A percentile compares a stretch with the other conserved stretches of the same genome.
These are phyloP conservation scores for Pygoscelis antarcticus DNA, from an alignment of 2,113 vertebrate species.

Conservation along the genomic window DNA sequence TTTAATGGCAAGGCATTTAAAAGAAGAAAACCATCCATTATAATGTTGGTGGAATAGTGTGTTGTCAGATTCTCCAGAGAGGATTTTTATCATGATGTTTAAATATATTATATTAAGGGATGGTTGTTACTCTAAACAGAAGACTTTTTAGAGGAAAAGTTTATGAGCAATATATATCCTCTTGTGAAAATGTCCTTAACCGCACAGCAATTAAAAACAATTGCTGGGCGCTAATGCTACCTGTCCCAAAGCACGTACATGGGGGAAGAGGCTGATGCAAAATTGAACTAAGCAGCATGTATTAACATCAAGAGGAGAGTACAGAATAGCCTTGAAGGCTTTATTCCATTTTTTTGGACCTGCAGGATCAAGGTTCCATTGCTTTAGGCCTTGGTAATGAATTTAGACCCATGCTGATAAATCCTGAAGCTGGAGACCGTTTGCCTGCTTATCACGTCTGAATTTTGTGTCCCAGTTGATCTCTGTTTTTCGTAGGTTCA, in stretches of 20 bases:
- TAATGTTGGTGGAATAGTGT: not conserved
- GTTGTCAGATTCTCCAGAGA: not conserved
- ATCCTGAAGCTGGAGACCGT: not conserved
- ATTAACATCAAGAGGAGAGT: not conserved
- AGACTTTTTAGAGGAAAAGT: conserved; percentile 22
- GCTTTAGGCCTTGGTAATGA: not conserved
- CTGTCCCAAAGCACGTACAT: not conserved
- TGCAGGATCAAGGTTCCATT: not conserved
- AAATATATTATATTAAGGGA: conserved; percentile 26
- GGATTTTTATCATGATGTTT: conserved; percentile 19
- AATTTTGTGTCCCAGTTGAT: not conserved
- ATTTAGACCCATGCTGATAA: not conserved
- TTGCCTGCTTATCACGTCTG: not conserved
- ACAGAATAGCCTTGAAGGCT: not conserved
- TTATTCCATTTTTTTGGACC: not conserved
- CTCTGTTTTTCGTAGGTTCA: not conserved
- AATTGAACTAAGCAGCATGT: not conserved
- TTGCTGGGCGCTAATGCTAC: not conserved
- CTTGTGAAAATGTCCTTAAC: not conserved
- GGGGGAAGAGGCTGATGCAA: not conserved
- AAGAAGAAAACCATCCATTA: conserved; percentile 36
- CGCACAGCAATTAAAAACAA: not conserved
- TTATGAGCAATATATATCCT: not conserved
- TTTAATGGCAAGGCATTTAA: conserved; percentile 35
- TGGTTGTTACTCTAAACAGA: not conserved